Conservation (phyloP, 2,888 invertebrate genomes). For the Loripinus fragilis region DNA sequence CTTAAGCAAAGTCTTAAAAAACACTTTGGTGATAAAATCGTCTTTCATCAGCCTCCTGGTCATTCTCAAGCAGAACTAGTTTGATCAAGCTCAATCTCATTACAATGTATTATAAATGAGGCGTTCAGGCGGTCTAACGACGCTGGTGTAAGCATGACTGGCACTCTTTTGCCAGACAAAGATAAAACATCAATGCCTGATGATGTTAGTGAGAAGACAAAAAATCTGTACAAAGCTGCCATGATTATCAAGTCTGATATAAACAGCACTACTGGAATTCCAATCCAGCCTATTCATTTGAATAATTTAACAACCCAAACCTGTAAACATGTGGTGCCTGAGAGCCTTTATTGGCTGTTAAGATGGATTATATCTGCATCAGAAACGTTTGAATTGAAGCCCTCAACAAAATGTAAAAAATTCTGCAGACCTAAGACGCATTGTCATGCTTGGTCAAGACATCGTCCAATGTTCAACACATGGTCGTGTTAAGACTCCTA, state of each 20-base stretch:
- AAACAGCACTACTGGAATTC: background rate
- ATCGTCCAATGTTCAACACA: conserved; percentile 7
- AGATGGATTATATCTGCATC: conserved; percentile 13
- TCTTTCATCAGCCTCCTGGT: conserved; percentile 10
- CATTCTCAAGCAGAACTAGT: too few species aligned
- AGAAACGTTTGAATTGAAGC: background rate
- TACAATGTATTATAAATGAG: background rate
- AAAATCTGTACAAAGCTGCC: background rate
- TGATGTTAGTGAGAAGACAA: background rate
- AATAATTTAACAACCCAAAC: background rate
- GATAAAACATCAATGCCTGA: background rate
- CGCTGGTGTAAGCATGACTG: background rate
- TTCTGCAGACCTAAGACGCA: background rate
- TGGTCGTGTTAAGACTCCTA: conserved; percentile 15
- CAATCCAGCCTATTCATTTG: background rate
- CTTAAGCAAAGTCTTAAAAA: background rate
- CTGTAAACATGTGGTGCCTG: background rate
- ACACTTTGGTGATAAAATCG: background rate
- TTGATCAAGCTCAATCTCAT: conserved; percentile 1
- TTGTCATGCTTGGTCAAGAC: conserved; percentile 1
- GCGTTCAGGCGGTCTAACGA: background rate
- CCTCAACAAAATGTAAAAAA: background rate
- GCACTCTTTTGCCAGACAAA: background rate
- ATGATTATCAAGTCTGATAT: conserved; percentile 10
- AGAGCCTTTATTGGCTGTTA: background rate